Evolutionary conservation across 1,140 invertebrate genomes (phyloP).

Genomic region (Chlorops oryzae): DNA sequence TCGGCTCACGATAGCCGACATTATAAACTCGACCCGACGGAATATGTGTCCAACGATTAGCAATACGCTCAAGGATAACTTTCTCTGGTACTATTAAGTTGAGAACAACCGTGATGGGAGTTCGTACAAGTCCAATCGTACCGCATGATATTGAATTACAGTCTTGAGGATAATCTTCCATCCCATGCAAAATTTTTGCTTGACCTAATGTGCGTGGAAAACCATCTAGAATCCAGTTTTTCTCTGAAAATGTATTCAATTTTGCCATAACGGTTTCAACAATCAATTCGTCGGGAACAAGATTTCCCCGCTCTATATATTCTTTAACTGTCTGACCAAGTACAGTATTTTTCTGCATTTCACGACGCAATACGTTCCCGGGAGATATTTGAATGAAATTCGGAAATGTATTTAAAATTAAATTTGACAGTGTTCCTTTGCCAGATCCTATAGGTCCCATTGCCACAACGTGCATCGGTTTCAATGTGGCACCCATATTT

Average conservation of each 20-base stretch:
- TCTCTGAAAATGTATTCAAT: neutral
- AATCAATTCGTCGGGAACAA: neutral
- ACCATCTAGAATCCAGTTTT: neutral
- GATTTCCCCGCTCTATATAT: neutral
- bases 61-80: neutral
- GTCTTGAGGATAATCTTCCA: no score
- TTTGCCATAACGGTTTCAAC: neutral
- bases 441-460: neutral
- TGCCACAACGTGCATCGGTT: neutral
- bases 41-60: neutral
- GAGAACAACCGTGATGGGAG: neutral
- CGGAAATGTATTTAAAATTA: neutral
- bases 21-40: neutral
- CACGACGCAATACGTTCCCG: neutral
- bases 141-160: no score
- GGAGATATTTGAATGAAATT: neutral
- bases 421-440: neutral
- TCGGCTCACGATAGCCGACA: neutral
- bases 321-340: neutral
- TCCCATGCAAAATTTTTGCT: no score
- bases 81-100: neutral
- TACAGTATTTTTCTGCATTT: neutral
- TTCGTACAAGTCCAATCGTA: neutral
- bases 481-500: neutral
- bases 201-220: neutral